Conservation (phyloP, 2,888 invertebrate species). For the Pristionchus japonicus region DNA sequence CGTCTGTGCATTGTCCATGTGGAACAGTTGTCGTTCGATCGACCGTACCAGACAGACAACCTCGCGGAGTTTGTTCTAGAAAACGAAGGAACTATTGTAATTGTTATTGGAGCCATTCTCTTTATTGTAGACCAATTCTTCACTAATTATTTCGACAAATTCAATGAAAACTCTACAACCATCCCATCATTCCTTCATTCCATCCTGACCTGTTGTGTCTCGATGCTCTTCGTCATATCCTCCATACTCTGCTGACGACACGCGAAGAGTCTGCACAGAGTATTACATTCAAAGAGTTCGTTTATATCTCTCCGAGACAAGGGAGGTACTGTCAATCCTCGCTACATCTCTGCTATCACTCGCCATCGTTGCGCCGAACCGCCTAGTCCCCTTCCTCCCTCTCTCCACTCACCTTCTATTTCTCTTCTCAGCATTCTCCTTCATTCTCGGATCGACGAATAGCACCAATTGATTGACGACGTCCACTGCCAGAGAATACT, state of each 20-base stretch:
- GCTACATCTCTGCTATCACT: neutral
- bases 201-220: conserved; percentile 50
- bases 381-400: too few species aligned
- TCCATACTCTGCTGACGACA: conserved; percentile 47
- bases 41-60: conserved; percentile 86
- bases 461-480: conserved; percentile 96
- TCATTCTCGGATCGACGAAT: conserved; percentile 94
- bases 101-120: too few species aligned
- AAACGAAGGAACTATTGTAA: neutral
- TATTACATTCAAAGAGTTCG: too few species aligned
- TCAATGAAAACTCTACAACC: too few species aligned
- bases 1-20: conserved; percentile 78
- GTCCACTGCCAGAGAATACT: conserved; percentile 95
- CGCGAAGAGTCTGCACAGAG: conserved; percentile 76
- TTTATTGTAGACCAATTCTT: too few species aligned
- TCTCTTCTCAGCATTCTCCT: conserved; percentile 81
- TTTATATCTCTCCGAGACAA: too few species aligned
- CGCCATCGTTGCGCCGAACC: neutral
- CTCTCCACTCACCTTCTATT: conserved; percentile 44
- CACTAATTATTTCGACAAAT: too few species aligned
- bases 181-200: neutral
- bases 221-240: conserved; percentile 51
- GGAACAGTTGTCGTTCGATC: conserved; percentile 81
- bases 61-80: conserved; percentile 76
- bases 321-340: too few species aligned